phyloP scores from a whole-genome alignment of 2,113 vertebrate species.

The Neolamprologus falcicula region DNA sequence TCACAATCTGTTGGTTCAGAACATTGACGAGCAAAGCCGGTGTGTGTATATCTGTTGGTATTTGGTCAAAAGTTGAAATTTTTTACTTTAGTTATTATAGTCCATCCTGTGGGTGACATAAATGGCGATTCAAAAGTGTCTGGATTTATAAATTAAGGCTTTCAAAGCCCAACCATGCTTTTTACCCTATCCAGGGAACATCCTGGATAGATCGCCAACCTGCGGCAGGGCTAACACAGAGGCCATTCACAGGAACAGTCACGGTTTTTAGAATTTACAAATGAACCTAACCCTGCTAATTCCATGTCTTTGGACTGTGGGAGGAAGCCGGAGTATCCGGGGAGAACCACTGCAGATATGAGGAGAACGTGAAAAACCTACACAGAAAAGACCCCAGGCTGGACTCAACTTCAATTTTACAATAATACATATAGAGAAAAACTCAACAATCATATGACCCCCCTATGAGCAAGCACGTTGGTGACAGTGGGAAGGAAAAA shows the following conservation, averaged over 20 bases:
- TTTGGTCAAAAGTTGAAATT: neutral
- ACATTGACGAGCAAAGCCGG: neutral
- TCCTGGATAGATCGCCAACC: accelerated
- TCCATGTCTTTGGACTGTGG: accelerated
- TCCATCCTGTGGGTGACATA: neutral
- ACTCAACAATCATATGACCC: neutral
- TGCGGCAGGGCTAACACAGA: neutral
- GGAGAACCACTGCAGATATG: neutral
- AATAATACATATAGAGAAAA: neutral
- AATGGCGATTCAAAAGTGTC: accelerated
- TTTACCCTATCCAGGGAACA: neutral
- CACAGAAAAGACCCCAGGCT: neutral
- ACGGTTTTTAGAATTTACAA: neutral
- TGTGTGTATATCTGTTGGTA: neutral
- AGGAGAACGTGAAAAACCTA: neutral
- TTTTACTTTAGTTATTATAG: neutral
- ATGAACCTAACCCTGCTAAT: neutral
- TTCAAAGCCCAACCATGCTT: neutral
- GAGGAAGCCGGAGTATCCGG: neutral
- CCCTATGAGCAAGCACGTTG: accelerated
- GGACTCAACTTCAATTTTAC: neutral
- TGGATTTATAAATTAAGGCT: neutral
- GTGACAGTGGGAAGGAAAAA: neutral
- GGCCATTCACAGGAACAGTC: neutral
- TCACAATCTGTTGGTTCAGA: neutral